Conservation (phyloP, 2,888 invertebrate species). For the Eremobia ochroleuca region DNA sequence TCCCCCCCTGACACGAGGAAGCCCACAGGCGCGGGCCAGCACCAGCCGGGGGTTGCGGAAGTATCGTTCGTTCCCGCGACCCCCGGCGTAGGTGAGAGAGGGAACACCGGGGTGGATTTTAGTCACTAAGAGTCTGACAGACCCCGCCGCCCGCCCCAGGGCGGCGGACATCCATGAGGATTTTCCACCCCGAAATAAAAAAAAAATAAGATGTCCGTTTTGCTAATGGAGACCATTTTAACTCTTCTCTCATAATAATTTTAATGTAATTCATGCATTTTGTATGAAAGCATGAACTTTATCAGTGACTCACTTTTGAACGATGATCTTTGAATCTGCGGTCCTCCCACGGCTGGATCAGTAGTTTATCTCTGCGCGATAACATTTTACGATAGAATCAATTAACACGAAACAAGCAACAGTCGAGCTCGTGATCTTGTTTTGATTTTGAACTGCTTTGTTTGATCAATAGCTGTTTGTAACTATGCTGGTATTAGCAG, state of each 20-base stretch:
- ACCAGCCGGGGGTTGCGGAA: too few relatives aligned
- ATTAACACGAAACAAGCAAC: slow-evolving; percentile 51
- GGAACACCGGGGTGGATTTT: too few relatives aligned
- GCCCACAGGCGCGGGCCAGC: too few relatives aligned
- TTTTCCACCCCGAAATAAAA: too few relatives aligned
- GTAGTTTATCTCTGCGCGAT: slow-evolving; percentile 93
- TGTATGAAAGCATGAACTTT: slow-evolving; percentile 36
- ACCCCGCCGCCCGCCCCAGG: too few relatives aligned
- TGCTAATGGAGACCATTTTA: not conserved
- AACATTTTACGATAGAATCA: slow-evolving; percentile 86
- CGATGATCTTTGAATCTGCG: slow-evolving; percentile 93
- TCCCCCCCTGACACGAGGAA: too few relatives aligned
- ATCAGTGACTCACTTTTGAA: slow-evolving; percentile 89
- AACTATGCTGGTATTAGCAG: slow-evolving; percentile 24
- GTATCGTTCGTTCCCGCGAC: too few relatives aligned
- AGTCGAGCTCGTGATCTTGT: slow-evolving; percentile 51
- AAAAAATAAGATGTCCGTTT: not conserved
- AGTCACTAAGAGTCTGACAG: too few relatives aligned
- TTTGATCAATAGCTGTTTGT: slow-evolving; percentile 52
- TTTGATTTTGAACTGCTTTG: slow-evolving; percentile 37
- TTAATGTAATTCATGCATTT: not conserved
- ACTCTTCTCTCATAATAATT: not conserved
- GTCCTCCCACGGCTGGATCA: slow-evolving; percentile 93
- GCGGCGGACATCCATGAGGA: too few relatives aligned
- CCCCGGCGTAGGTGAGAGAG: too few relatives aligned